phyloP scores from a whole-genome alignment of 2,888 invertebrate species.

The Heliconius sara region DNA sequence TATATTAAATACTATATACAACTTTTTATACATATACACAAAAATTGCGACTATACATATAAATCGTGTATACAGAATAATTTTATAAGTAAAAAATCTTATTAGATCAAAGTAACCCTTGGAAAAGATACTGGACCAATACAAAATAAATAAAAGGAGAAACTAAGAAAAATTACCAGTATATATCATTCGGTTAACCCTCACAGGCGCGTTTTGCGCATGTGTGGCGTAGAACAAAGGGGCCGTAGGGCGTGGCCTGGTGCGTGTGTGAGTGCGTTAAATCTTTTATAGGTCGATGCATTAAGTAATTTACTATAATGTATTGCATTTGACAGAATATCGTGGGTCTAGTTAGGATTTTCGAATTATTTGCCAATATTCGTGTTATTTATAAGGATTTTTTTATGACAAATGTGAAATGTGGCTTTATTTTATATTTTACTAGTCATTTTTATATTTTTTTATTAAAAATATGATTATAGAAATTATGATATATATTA shows the following conservation, averaged over 20 bases:
- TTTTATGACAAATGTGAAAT: background rate
- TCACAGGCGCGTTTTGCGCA: constrained; percentile 62
- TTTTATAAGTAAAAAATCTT: constrained; percentile 1
- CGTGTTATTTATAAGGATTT: background rate
- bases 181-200: constrained; percentile 69
- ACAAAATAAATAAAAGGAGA: constrained; percentile 62
- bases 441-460: background rate
- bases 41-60: constrained; percentile 4
- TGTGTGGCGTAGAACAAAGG: constrained; percentile 72
- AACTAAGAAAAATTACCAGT: constrained; percentile 72
- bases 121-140: constrained; percentile 45
- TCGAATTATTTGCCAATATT: background rate
- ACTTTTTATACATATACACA: background rate
- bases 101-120: constrained; percentile 34
- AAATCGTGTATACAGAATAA: background rate
- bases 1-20: background rate
- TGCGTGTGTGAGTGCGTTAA: constrained; percentile 64
- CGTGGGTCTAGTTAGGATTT: constrained; percentile 20
- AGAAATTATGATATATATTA: no score
- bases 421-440: background rate
- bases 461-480: background rate
- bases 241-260: constrained; percentile 64
- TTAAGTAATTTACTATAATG: constrained; percentile 82
- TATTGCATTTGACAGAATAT: constrained; percentile 74
- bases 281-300: constrained; percentile 83